Percentiles rank a stretch among this genome's conserved stretches.
These are phyloP conservation scores for Orchestia grillus DNA, from an alignment of 1,140 invertebrate species.

Conservation along the genomic window DNA sequence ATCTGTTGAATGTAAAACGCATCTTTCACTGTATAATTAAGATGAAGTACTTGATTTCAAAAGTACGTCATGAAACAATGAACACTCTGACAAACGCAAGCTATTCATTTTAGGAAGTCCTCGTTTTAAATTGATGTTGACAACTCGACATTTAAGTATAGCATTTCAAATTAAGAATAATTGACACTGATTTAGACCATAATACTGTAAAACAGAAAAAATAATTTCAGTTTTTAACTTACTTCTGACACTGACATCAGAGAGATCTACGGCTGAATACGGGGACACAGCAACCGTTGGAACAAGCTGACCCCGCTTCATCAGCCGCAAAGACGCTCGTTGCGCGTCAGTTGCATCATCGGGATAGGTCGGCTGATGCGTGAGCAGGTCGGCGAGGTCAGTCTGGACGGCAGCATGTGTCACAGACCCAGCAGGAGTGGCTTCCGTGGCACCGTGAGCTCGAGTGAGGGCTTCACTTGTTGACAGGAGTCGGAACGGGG, in stretches of 20 bases:
- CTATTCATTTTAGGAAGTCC: not conserved
- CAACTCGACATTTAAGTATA: not conserved
- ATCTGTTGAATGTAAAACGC: too few relatives aligned
- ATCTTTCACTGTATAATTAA: too few relatives aligned
- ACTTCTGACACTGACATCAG: conserved; percentile 64
- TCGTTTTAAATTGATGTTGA: not conserved
- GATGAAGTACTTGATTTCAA: too few relatives aligned
- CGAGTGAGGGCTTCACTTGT: conserved; percentile 36
- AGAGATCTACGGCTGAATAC: conserved; percentile 59
- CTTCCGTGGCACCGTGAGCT: conserved; percentile 46
- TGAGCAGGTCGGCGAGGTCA: conserved; percentile 64
- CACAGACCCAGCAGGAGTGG: not conserved
- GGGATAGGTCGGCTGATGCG: not conserved
- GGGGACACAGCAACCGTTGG: not conserved
- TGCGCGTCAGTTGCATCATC: not conserved
- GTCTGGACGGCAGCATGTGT: conserved; percentile 62
- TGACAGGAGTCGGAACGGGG: not conserved
- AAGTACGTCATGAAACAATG: too few relatives aligned
- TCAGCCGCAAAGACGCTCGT: conserved; percentile 23
- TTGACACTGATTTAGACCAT: too few relatives aligned
- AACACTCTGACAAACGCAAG: not conserved
- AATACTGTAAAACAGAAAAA: not conserved
- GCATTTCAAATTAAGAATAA: not conserved
- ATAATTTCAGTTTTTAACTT: not conserved
- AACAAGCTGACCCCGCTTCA: conserved; percentile 15